Evolutionary conservation across 2,888 invertebrate genomes (phyloP).

Genomic region (Physocephala rufipes): DNA sequence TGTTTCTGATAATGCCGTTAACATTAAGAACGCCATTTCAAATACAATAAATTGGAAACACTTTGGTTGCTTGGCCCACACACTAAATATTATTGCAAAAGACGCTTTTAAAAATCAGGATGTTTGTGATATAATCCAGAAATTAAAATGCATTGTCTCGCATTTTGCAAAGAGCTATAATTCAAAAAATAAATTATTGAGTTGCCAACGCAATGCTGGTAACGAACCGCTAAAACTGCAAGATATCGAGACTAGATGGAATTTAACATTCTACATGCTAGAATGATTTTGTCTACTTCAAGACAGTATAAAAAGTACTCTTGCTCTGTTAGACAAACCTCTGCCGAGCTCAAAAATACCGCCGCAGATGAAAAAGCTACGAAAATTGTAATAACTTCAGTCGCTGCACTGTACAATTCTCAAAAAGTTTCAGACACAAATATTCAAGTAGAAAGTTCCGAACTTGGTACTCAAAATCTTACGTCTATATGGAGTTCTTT

Average conservation of each 20-base stretch:
- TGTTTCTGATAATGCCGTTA: conserved; percentile 45
- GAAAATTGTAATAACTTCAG: not conserved
- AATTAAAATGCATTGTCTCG: conserved; percentile 13
- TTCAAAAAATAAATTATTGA: conserved; percentile 4
- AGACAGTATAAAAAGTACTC: not conserved
- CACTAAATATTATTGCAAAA: not conserved
- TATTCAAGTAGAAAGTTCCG: not conserved
- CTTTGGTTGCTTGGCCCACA: conserved; percentile 15
- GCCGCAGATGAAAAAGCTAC: not conserved
- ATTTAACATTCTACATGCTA: conserved; percentile 10
- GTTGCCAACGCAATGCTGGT: conserved; percentile 6
- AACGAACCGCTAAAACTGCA: conserved; percentile 12
- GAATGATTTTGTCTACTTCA: conserved; percentile 9
- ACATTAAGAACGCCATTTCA: conserved; percentile 40
- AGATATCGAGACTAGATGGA: conserved; percentile 7
- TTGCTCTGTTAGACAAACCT: not conserved
- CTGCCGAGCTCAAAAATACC: not conserved
- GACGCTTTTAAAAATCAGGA: not conserved
- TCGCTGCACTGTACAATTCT: not conserved
- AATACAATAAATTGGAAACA: not conserved
- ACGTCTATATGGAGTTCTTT: conserved; percentile 12
- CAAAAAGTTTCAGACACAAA: not conserved
- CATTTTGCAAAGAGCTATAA: conserved; percentile 6
- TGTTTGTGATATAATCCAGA: not conserved
- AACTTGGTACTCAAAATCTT: too few relatives aligned